Conservation (phyloP, 2,797 vertebrate genomes). For the Catharus ustulatus region DNA sequence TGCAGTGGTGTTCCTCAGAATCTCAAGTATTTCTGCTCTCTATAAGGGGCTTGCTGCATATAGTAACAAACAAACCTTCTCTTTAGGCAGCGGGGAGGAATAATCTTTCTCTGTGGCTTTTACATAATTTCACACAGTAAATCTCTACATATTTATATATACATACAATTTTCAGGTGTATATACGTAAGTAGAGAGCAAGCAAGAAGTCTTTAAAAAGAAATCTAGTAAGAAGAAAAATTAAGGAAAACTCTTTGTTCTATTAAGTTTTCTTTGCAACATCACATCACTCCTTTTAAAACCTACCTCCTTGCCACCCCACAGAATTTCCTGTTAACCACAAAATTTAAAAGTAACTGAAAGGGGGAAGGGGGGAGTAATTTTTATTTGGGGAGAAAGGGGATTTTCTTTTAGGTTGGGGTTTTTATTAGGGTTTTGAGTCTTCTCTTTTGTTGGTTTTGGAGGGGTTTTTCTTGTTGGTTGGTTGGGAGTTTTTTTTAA, state of each 20-base stretch:
- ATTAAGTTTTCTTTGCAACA: background rate
- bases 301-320: background rate
- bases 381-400: background rate
- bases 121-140: background rate
- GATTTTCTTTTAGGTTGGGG: background rate
- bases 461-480: accelerated
- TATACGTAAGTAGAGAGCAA: background rate
- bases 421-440: background rate
- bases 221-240: background rate
- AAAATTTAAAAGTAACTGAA: background rate
- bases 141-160: background rate
- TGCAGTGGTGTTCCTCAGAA: background rate
- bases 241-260: background rate
- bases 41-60: background rate
- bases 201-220: background rate
- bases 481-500: background rate
- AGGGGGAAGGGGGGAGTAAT: accelerated
- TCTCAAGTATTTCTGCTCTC: background rate
- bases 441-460: background rate
- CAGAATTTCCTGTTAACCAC: background rate
- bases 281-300: background rate
- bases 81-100: background rate
- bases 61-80: background rate
- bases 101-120: background rate
- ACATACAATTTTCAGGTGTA: background rate